Evolutionary conservation across 92 coral and sea anemone genomes (phyloP), one percentile per base, ranked within the genome.

Genomic region (Parazoanthus swiftii): DNA sequence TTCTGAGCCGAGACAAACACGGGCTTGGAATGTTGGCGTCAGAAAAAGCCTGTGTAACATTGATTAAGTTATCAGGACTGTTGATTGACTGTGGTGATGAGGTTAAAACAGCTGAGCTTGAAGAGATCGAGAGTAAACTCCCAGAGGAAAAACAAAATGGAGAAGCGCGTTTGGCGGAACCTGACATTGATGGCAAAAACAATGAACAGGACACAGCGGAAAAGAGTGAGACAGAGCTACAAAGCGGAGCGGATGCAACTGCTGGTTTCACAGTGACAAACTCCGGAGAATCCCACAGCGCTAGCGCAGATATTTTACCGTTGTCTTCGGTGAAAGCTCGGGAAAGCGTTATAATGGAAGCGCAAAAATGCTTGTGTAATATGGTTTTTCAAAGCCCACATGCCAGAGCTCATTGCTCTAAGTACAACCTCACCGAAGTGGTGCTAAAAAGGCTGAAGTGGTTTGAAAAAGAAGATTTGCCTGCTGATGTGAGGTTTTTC

Each of bases 341-440:
- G 10, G 89, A 89, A 48, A 92, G 85, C 50, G 95, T 93, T 5
- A 85, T 95, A 16, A 81, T 91, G 48, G 99, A 95, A 87, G 98
- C 98, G 29, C 71, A 94, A 39, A 97, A 97, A 91, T 97, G 99
- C 76, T 88, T 97, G 79, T 97, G 99, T 71, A 97, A 97, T 84
- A 88, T 97, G n/a, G 95, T 94, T 35, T 97, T 89, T 81, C 99
- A 95, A 88, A 94, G 95, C 85, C 71, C 88, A 58, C 77, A 72
- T n/a, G 96, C 95, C 26, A 93, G 99, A 46, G 91, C 88, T 77
- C 92, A 91, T n/a, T 91, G 95, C 66, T 85, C 91, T 44, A 91
- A 90, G 6, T 88, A 92, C 80, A 90, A 81, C 66, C 88, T 94
- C 33, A 92, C 93, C 16, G 90, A 91, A 65, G 97, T 91, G 14